Evolutionary conservation across 2,888 invertebrate genomes (phyloP).

Genomic region (Drosophila paracracens): DNA sequence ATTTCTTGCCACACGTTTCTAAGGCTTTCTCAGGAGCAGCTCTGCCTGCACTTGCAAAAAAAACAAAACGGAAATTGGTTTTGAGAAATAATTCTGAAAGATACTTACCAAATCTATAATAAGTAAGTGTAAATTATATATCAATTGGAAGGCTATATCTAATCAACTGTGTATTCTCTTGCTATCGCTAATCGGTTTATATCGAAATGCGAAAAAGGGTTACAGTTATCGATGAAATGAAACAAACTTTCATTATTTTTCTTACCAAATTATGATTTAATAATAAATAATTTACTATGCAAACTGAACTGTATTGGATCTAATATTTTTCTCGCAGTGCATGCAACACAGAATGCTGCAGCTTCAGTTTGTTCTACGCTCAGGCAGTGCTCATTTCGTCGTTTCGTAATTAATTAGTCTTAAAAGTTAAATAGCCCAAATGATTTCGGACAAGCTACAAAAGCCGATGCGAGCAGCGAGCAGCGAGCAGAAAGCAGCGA

Average conservation of each 20-base stretch:
- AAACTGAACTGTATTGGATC: background rate
- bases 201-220: background rate
- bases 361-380: background rate
- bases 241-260: background rate
- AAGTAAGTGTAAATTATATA: background rate
- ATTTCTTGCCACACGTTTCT: conserved; percentile 27
- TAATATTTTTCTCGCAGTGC: conserved; percentile 4
- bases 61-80: no score
- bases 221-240: no score
- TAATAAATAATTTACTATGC: background rate
- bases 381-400: conserved; percentile 79
- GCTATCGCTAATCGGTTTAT: background rate
- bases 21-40: conserved; percentile 7
- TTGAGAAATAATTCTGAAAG: background rate
- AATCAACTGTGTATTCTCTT: background rate
- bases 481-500: background rate
- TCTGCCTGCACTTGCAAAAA: conserved; percentile 2
- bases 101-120: background rate
- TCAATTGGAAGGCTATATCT: background rate
- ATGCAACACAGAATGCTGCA: conserved; percentile 5
- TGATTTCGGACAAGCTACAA: conserved; percentile 78
- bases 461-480: conserved; percentile 40
- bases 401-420: conserved; percentile 82
- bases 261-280: background rate
- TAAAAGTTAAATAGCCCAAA: conserved; percentile 81